Evolutionary conservation across 2,797 vertebrate species (phyloP).

Genomic region (Craterocephalus amniculus): DNA sequence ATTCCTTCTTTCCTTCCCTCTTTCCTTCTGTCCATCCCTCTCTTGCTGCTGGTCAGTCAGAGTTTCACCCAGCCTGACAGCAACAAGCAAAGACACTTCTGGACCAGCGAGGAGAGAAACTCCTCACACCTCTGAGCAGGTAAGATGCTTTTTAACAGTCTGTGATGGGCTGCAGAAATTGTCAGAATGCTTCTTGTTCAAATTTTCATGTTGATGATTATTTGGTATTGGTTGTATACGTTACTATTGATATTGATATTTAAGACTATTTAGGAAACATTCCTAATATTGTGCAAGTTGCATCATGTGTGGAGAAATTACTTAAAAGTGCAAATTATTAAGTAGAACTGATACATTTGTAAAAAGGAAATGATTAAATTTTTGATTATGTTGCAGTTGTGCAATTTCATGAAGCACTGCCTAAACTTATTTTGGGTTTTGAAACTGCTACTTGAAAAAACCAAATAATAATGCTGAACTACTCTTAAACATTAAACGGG

Average conservation of each 20-base stretch:
- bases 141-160: slow-evolving; percentile 32
- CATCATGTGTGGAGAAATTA: background rate
- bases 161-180: background rate
- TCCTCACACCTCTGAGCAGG: slow-evolving; percentile 39
- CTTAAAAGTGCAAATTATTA: background rate
- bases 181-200: background rate
- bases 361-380: background rate
- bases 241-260: background rate
- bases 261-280: background rate
- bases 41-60: slow-evolving; percentile 60
- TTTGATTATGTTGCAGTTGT: background rate
- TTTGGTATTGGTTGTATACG: no score
- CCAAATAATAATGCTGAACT: no score
- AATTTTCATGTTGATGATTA: no score
- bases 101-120: slow-evolving; percentile 17
- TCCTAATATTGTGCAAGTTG: background rate
- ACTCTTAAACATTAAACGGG: no score
- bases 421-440: background rate
- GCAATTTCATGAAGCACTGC: background rate
- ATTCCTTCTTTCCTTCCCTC: slow-evolving; percentile 13
- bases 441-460: background rate
- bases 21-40: slow-evolving; percentile 31
- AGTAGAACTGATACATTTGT: background rate
- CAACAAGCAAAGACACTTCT: slow-evolving; percentile 8
- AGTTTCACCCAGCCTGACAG: slow-evolving; percentile 6